Percentiles rank a stretch among this genome's conserved stretches.
Evolutionary conservation across 2,888 invertebrate species (phyloP).

Genomic region (Sphaerophoria rueppellii): DNA sequence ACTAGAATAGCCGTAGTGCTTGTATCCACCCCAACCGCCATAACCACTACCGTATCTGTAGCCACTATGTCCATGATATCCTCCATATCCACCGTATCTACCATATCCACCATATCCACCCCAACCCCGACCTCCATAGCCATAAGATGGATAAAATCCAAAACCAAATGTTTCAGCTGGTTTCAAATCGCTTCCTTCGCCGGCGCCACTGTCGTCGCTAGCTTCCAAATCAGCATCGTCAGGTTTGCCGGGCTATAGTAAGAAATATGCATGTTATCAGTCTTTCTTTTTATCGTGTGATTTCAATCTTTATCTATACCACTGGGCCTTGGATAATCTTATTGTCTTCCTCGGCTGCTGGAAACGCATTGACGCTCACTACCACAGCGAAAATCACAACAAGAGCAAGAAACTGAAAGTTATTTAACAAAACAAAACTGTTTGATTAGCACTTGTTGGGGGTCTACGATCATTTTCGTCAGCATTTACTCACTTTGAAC

Average conservation of each 20-base stretch:
- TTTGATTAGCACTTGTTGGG: neutral
- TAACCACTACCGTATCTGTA: conserved; percentile 62
- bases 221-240: conserved; percentile 51
- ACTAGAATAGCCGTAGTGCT: too few relatives aligned
- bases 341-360: conserved; percentile 60
- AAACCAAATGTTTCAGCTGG: conserved; percentile 76
- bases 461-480: neutral
- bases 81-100: conserved; percentile 64
- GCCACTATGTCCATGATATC: conserved; percentile 73
- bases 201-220: conserved; percentile 50
- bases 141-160: conserved; percentile 75
- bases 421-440: neutral
- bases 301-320: conserved; percentile 26
- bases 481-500: conserved; percentile 49
- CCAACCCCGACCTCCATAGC: conserved; percentile 70
- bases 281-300: neutral
- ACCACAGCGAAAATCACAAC: conserved; percentile 52
- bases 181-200: conserved; percentile 72
- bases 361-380: conserved; percentile 8
- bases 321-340: neutral
- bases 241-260: conserved; percentile 26
- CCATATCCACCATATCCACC: conserved; percentile 68
- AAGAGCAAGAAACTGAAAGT: conserved; percentile 59
- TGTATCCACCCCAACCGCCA: conserved; percentile 49
- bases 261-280: neutral